Evolutionary conservation across 2,797 vertebrate genomes (phyloP).

Genomic region (Hydrolagus colliei): DNA sequence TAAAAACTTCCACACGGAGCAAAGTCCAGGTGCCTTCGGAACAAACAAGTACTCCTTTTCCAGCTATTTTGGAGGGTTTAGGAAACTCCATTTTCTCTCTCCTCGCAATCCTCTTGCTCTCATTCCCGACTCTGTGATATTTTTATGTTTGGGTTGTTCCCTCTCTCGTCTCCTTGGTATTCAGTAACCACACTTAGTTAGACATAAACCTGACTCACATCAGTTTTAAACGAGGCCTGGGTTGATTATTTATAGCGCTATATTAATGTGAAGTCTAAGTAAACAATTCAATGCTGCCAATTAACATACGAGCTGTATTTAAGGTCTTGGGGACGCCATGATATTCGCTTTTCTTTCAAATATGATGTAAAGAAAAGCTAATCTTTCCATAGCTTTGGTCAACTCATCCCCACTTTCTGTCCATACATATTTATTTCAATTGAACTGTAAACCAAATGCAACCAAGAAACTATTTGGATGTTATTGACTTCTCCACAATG

Average conservation of each 20-base stretch:
- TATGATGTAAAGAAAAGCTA: too few species aligned
- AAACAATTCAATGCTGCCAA: neutral
- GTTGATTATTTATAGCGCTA: neutral
- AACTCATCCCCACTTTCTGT: too few species aligned
- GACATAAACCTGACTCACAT: neutral
- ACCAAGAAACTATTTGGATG: too few species aligned
- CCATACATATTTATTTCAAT: too few species aligned
- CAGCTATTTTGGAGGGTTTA: neutral
- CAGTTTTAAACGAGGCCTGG: neutral
- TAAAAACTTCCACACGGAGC: neutral
- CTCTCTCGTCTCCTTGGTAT: neutral
- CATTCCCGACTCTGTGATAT: too few species aligned
- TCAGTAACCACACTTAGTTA: neutral
- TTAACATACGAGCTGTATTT: neutral
- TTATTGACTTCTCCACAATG: too few species aligned
- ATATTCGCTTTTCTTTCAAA: too few species aligned
- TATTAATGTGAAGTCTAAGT: neutral
- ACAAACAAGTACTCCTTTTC: neutral
- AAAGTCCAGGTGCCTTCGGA: conserved; percentile 6
- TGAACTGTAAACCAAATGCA: too few species aligned
- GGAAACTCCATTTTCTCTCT: neutral
- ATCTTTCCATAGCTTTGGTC: too few species aligned
- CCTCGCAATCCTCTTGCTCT: too few species aligned
- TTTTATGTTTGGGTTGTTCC: neutral
- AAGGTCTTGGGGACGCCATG: too few species aligned